These are phyloP conservation scores for Ceratotherium simum DNA, from an alignment of 2,113 vertebrate species.

Conservation along the genomic window DNA sequence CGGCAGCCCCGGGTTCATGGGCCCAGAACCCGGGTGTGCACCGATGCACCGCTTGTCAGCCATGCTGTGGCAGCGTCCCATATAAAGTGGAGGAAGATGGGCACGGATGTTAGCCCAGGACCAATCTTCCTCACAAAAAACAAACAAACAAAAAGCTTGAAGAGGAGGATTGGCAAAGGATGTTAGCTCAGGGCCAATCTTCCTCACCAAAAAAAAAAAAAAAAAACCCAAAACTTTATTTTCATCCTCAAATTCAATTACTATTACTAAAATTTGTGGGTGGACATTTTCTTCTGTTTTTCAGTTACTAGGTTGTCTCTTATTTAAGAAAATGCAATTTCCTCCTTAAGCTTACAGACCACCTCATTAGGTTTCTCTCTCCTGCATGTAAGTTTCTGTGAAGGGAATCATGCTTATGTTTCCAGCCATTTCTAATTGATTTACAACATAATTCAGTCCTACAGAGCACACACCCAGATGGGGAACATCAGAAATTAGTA, in stretches of 20 bases:
- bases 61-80: no score
- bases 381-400: conserved; percentile 30
- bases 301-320: background rate
- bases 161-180: no score
- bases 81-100: no score
- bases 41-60: no score
- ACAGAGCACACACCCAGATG: background rate
- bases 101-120: no score
- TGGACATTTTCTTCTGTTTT: background rate
- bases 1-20: no score
- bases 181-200: no score
- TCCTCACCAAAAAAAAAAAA: no score
- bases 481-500: conserved; percentile 60
- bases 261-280: background rate
- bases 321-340: conserved; percentile 35
- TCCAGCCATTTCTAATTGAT: conserved; percentile 51
- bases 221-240: background rate
- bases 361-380: conserved; percentile 34
- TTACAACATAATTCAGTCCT: background rate
- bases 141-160: no score
- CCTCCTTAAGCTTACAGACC: conserved; percentile 1
- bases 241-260: background rate
- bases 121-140: no score
- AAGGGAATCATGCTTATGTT: background rate
- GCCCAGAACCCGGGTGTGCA: no score